These are phyloP conservation scores for Mellilla xanthometata DNA, from an alignment of 2,888 invertebrate genomes.

Conservation along the genomic window DNA sequence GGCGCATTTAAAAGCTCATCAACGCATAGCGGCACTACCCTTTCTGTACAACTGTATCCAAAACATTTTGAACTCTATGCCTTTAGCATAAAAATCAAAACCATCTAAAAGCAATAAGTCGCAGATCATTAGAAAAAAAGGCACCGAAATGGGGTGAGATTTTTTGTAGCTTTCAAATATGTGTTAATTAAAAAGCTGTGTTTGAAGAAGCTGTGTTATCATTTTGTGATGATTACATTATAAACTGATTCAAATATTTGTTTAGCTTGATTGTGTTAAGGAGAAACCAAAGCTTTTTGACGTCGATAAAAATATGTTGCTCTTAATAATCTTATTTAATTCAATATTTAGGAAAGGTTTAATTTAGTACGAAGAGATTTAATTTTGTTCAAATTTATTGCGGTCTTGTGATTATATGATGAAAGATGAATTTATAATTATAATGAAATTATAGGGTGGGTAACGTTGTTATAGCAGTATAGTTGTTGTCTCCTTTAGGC, in stretches of 20 bases:
- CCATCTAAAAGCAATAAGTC: conserved; percentile 24
- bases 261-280: neutral
- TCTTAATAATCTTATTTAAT: no score
- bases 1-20: conserved; percentile 65
- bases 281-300: no score
- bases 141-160: conserved; percentile 23
- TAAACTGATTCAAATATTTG: conserved; percentile 14
- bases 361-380: no score
- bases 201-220: conserved; percentile 14
- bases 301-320: no score
- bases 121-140: conserved; percentile 46
- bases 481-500: no score
- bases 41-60: conserved; percentile 5
- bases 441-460: no score
- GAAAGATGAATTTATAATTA: no score
- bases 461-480: no score
- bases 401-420: no score
- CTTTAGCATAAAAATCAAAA: neutral
- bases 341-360: no score
- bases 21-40: conserved; percentile 30
- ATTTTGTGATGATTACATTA: conserved; percentile 1
- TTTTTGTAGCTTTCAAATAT: conserved; percentile 35
- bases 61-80: conserved; percentile 2
- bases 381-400: no score
- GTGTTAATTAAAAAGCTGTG: conserved; percentile 22